Base-by-base conservation (phyloP, 2,113 vertebrate genomes). In the Forbesichthys agassizii region DNA sequence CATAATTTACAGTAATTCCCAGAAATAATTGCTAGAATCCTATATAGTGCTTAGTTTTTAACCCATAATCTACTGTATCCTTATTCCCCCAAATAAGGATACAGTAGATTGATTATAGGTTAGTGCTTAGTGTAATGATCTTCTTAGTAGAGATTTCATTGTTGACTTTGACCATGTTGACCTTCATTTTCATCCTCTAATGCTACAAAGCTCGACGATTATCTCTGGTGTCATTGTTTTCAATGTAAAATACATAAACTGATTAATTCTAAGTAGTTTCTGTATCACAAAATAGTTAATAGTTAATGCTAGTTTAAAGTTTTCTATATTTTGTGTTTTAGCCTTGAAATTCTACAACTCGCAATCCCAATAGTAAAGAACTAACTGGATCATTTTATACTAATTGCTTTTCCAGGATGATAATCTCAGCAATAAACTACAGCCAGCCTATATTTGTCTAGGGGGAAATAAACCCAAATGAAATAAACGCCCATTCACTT, bases 341-440 rank as follows among this genome's bases (percentile, higher is more conserved):
- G n/a, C 11, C 57, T 64, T 60, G 13, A 11, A 36, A 60, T 74
- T 75, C 56, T 64, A 72, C 73, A 47, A 66, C 66, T 59, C 13
- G 74, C 46, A 13, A 67, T 76, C 48, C 62, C 61, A 33, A 13
- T 49, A 46, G 56, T 71, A 65, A 78, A 70, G 70, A 83, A 76
- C 62, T 76, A n/a, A 73, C 71, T 53, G 63, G 68, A 81, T 84
- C 74, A 76, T 85, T 82, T 86, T 53, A 75, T 75, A 71, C 81
- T 90, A 84, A 89, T 87, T 87, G 80, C 83, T 86, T 87, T 84
- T 84, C 57, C 71, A 82, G 79, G 67, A 87, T 77, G 77, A 85
- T 87, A 85, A 85, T 88, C 60, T 68, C 27, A 55, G 78, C 81
- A 79, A 87, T 86, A 84, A 88, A 80, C 71, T 58, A 73, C 64